Evolutionary conservation across 2,888 invertebrate genomes (phyloP).

Genomic region (Ichneumon xanthorius): DNA sequence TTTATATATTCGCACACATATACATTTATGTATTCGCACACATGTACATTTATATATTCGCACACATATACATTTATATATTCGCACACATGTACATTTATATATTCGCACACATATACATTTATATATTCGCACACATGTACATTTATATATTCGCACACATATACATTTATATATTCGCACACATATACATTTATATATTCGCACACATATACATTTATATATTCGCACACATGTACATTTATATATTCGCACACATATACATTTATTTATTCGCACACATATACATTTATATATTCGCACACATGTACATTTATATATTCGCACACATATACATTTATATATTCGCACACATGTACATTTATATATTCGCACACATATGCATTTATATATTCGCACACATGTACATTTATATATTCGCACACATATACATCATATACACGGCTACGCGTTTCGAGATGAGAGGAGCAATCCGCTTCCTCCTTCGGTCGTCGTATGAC

Average conservation of each 20-base stretch:
- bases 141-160: neutral
- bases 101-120: neutral
- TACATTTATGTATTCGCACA: too few relatives aligned
- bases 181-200: too few relatives aligned
- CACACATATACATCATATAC: neutral
- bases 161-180: neutral
- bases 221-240: too few relatives aligned
- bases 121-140: neutral
- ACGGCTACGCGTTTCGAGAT: neutral
- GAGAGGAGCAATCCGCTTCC: conserved; percentile 13
- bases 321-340: neutral
- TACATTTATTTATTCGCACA: neutral
- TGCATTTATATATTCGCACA: too few relatives aligned
- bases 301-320: neutral
- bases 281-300: too few relatives aligned
- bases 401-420: neutral
- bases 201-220: neutral
- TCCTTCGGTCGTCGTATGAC: conserved; percentile 5
- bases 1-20: too few relatives aligned
- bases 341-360: neutral
- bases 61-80: neutral
- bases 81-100: neutral
- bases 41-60: too few relatives aligned
- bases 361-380: neutral
- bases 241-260: neutral